phyloP scores from a whole-genome alignment of 2,113 vertebrate species.

The Syrrhaptes paradoxus region DNA sequence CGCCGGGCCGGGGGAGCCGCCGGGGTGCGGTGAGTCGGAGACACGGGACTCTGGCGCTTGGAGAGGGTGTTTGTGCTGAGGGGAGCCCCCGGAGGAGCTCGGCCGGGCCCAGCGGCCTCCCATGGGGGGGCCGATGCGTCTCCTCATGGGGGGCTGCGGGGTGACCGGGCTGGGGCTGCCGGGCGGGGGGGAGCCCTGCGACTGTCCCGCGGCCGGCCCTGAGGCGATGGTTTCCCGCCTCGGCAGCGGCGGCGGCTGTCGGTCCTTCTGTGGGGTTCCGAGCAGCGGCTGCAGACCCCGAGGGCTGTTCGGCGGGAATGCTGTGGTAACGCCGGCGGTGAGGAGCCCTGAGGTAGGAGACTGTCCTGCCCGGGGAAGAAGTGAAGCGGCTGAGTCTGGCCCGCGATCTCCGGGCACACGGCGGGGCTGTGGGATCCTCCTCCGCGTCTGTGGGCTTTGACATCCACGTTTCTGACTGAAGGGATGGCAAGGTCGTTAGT shows the following conservation, averaged over 20 bases:
- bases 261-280: background rate
- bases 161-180: background rate
- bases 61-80: background rate
- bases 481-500: rapidly evolving
- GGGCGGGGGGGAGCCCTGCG: background rate
- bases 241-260: background rate
- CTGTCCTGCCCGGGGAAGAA: too few relatives aligned
- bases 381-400: too few relatives aligned
- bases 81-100: background rate
- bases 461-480: rapidly evolving
- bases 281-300: rapidly evolving
- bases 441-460: too few relatives aligned
- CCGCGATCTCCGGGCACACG: rapidly evolving
- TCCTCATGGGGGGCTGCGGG: background rate
- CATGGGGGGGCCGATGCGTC: too few relatives aligned
- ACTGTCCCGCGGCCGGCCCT: background rate
- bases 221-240: background rate
- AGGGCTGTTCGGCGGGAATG: rapidly evolving
- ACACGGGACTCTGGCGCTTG: background rate
- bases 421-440: rapidly evolving
- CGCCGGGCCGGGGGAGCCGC: background rate
- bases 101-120: background rate
- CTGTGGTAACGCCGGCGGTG: background rate
- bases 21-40: background rate
- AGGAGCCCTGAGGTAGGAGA: too few relatives aligned